These are phyloP conservation scores for Drosophila pegasa DNA, from an alignment of 2,888 invertebrate genomes.

Conservation along the genomic window DNA sequence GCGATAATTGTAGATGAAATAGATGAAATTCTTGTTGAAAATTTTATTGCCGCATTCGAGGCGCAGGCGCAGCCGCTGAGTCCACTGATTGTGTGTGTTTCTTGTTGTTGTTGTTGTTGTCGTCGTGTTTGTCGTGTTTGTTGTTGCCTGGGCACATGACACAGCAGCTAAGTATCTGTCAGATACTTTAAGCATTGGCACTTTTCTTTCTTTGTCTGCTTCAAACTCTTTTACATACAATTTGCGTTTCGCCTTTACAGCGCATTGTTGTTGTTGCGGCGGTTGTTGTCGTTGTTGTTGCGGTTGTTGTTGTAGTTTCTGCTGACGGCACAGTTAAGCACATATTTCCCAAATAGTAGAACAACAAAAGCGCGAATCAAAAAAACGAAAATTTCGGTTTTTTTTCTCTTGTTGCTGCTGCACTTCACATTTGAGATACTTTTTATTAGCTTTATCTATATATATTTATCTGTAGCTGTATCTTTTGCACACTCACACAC, in stretches of 20 bases:
- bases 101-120: slow-evolving; percentile 17
- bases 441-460: slow-evolving; percentile 30
- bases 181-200: slow-evolving; percentile 62
- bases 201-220: slow-evolving; percentile 32
- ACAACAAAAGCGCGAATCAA: slow-evolving; percentile 28
- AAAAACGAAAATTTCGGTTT: slow-evolving; percentile 6
- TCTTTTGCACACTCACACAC: slow-evolving; percentile 36
- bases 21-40: slow-evolving; percentile 80
- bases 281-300: not conserved
- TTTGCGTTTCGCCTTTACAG: slow-evolving; percentile 46
- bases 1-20: slow-evolving; percentile 83
- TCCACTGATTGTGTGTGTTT: slow-evolving; percentile 24
- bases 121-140: slow-evolving; percentile 24
- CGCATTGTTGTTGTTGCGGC: slow-evolving; percentile 41
- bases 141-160: slow-evolving; percentile 67
- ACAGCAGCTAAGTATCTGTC: slow-evolving; percentile 59
- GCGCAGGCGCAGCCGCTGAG: slow-evolving; percentile 55
- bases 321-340: slow-evolving; percentile 75
- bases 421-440: slow-evolving; percentile 31
- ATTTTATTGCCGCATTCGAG: slow-evolving; percentile 67
- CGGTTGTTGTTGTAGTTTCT: slow-evolving; percentile 46
- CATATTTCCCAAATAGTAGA: slow-evolving; percentile 61
- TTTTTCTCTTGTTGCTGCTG: slow-evolving; percentile 33
- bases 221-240: slow-evolving; percentile 35
- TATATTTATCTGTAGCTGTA: slow-evolving; percentile 21